Evolutionary conservation across 2,797 vertebrate genomes (phyloP), one percentile per base, ranked within the genome.

Genomic region (Parauchenoglanis punctatus): DNA sequence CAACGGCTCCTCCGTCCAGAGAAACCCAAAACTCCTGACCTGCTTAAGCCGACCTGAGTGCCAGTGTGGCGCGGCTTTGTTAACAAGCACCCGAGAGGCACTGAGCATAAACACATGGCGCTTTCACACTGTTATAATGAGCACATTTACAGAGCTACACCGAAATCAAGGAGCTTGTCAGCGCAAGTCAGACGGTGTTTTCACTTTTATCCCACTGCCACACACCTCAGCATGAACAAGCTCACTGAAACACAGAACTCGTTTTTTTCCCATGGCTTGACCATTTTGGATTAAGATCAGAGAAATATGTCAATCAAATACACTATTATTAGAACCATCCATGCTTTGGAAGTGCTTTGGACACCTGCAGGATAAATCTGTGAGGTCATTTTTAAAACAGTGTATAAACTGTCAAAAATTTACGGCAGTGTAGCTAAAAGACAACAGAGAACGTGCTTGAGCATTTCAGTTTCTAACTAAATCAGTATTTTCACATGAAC

Each of bases 1-100:
- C 73, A 87, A 67, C 81, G 77, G 76, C 86, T 44, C 88, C 83
- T 84, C 56, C 15, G 73, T 86, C 12, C 23, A 67, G 80, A 78
- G 88, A 90, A 91, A 92, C 87, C 85, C 13, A 75, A 85, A 49
- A 83, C 89, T 44, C 85, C 68, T 56, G 90, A 89, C 73, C 88
- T 85, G 89, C 77, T 89, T 91, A 85, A 85, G 46, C 78, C 72
- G 77, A 91, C 89, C 31, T 58, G 83, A 56, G 65, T 86, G 20
- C 81, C 56, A 54, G 65, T 84, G 85, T 81, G 81, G 54, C 58
- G 44, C 86, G 76, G 81, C 85, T 86, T 84, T 90, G 84, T 88
- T 87, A 87, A 78, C 65, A 87, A 85, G 86, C 63, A 46, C 83
- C 44, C 56, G 1, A 77, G 70, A 88, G 72, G 81, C n/a, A 40